Evolutionary conservation across 2,888 invertebrate species (phyloP).

Genomic region (Uropetala carovei): DNA sequence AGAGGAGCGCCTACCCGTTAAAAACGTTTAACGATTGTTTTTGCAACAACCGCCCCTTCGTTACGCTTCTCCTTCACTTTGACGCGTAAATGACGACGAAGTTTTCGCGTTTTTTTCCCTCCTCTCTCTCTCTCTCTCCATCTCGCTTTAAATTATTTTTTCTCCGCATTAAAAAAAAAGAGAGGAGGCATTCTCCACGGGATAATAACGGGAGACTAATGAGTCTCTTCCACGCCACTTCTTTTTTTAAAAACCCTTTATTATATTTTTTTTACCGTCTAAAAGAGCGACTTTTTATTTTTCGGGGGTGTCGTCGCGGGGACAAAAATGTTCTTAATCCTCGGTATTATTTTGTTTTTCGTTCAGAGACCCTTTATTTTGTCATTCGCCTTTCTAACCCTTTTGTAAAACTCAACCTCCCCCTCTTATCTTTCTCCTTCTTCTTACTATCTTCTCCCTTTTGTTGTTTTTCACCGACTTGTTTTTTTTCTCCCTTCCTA

Average conservation of each 20-base stretch:
- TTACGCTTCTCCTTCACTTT: conserved; percentile 52
- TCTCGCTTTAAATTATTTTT: not conserved
- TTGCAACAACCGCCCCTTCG: conserved; percentile 36
- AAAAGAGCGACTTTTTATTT: conserved; percentile 12
- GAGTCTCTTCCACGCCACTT: conserved; percentile 44
- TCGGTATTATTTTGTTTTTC: conserved; percentile 1
- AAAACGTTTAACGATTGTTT: conserved; percentile 46
- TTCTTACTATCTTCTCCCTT: not conserved
- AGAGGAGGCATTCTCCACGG: conserved; percentile 18
- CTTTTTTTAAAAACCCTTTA: conserved; percentile 4
- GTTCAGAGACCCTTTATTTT: not conserved
- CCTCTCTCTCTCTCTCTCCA: too few relatives aligned
- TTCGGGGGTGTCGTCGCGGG: not conserved
- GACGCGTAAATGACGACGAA: conserved; percentile 56
- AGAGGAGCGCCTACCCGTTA: not conserved
- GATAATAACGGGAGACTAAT: conserved; percentile 54
- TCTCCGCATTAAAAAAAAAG: too few relatives aligned
- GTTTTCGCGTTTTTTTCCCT: not conserved
- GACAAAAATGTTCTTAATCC: not conserved
- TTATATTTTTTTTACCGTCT: not conserved
- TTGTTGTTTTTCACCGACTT: not conserved
- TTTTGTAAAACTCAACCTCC: not conserved
- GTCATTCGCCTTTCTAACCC: not conserved
- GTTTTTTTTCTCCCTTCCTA: too few relatives aligned
- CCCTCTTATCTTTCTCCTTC: not conserved